Conservation (phyloP, 2,888 invertebrate species). For the Eutolmus rufibarbis region DNA sequence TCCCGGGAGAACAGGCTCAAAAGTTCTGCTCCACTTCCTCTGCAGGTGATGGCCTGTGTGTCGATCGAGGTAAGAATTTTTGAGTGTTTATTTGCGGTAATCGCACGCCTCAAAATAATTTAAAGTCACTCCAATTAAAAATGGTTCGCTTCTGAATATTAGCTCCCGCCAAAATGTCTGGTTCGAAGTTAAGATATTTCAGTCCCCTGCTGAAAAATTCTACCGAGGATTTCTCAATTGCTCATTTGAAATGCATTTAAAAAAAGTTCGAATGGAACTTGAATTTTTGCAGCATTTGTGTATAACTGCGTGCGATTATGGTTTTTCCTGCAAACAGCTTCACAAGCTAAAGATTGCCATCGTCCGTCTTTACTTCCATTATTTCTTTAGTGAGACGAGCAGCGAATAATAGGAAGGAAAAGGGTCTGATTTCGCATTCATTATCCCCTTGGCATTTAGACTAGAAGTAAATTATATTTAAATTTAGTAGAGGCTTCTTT, state of each 20-base stretch:
- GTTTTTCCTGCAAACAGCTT: background rate
- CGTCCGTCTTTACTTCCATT: background rate
- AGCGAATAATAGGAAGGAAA: background rate
- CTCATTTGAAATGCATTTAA: background rate
- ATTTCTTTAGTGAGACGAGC: background rate
- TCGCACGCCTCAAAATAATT: background rate
- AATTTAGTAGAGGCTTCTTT: background rate
- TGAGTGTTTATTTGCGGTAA: conserved; percentile 50
- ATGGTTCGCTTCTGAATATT: conserved; percentile 36
- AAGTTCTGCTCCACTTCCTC: conserved; percentile 70
- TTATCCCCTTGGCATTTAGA: background rate
- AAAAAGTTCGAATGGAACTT: background rate
- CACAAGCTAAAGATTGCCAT: background rate
- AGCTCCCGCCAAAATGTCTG: conserved; percentile 41
- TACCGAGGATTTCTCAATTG: background rate
- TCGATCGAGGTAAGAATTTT: conserved; percentile 74
- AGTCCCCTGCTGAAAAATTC: background rate
- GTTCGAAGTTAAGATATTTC: conserved; percentile 41
- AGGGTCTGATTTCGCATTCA: too few species aligned
- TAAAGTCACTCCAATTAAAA: background rate
- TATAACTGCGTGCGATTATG: background rate
- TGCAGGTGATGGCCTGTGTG: conserved; percentile 80
- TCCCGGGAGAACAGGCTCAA: conserved; percentile 67
- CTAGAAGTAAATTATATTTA: too few species aligned
- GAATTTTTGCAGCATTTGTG: background rate